phyloP scores from a whole-genome alignment of 2,888 invertebrate genomes.

The Lasioglossum marginatum region DNA sequence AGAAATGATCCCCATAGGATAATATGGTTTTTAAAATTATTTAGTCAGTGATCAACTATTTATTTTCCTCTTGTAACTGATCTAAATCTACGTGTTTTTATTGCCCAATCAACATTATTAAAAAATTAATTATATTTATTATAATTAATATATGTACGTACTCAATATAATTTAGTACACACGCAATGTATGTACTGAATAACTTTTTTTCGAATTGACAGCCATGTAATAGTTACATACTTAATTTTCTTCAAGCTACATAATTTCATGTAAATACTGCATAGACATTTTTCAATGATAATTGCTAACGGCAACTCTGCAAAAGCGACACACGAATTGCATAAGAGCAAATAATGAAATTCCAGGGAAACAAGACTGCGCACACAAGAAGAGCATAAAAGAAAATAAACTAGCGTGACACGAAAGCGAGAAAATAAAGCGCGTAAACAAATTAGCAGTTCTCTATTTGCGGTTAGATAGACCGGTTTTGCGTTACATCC shows the following conservation, averaged over 20 bases:
- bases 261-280: no score
- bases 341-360: neutral
- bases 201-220: neutral
- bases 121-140: neutral
- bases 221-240: neutral
- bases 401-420: neutral
- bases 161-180: neutral
- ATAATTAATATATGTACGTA: neutral
- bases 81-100: neutral
- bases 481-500: constrained; percentile 5
- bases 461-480: constrained; percentile 29
- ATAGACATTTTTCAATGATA: neutral
- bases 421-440: constrained; percentile 3
- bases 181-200: neutral
- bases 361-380: neutral
- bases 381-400: neutral
- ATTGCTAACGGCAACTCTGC: neutral
- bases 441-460: constrained; percentile 20
- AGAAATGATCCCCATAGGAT: neutral
- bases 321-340: neutral
- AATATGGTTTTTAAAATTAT: neutral
- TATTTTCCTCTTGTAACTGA: neutral
- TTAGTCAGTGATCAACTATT: neutral
- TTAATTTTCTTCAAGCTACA: neutral
- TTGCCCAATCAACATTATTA: neutral